These are phyloP conservation scores for Cephalopachus bancanus DNA, from an alignment of 2,797 vertebrate species.

Conservation along the genomic window DNA sequence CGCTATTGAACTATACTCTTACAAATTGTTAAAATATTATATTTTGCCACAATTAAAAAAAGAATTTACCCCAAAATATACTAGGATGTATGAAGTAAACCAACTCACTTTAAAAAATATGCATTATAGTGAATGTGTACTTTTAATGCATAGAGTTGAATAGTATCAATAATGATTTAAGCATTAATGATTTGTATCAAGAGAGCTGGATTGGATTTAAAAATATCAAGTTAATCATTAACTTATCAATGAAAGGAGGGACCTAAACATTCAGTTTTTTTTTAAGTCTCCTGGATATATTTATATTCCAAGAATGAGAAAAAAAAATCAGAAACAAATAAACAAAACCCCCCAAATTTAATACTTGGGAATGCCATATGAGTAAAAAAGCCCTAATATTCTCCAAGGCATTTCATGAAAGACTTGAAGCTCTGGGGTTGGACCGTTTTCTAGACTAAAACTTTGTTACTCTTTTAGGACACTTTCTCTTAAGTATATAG, in stretches of 20 bases:
- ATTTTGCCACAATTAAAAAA: neutral
- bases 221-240: neutral
- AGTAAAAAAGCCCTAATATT: neutral
- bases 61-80: neutral
- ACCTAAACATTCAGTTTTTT: neutral
- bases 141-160: neutral
- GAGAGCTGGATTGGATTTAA: neutral
- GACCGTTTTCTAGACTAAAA: neutral
- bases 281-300: neutral
- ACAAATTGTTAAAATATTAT: neutral
- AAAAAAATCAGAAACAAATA: neutral
- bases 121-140: neutral
- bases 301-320: slow-evolving; percentile 19
- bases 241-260: neutral
- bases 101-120: neutral
- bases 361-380: neutral
- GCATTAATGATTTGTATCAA: neutral
- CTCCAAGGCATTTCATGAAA: slow-evolving; percentile 35
- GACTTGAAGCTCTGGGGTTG: neutral
- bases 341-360: neutral
- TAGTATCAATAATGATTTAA: neutral
- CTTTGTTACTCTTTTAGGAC: neutral
- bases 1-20: neutral
- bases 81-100: neutral
- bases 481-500: neutral